Evolutionary conservation across 1,140 invertebrate genomes (phyloP), one percentile per base, ranked within the genome.

Genomic region (Diuraphis noxia): DNA sequence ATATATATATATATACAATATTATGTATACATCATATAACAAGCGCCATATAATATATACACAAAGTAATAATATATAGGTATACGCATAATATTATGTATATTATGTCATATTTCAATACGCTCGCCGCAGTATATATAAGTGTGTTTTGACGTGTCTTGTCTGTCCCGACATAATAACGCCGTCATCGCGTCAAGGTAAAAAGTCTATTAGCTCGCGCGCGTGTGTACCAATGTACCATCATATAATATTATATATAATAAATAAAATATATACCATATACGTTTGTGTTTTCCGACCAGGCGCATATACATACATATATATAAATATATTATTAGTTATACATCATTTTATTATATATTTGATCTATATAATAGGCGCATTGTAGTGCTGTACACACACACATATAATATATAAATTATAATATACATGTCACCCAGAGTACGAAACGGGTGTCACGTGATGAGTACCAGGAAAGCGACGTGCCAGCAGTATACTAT

Each of bases 111-210:
- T 34, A 49, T 81, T 36, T 87, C 49, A 87, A 56, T 49, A 38
- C 85, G 34, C 5, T 6, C n/a, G 46, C 46, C 46, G 40, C 25
- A n/a, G n/a, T n/a, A 38, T 41, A 40, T 38, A 38, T 30, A 82
- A 87, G 49, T 87, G 88, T 90, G 88, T 90, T 90, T 90, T 90
- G 88, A 90, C 88, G 41, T 49, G 88, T 34, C 63, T 38, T 90
- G 88, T 90, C 88, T 81, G 72, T 81, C 88, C 88, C 72, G 43
- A 90, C 88, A 40, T 90, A 81, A 81, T 81, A 49, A 40, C 88
- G 88, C 81, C 88, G 81, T 79, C 88, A 49, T 49, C 46, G 88
- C 46, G 88, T 21, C 36, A 19, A 72, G 87, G 87, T 88, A 88
- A 89, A 79, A 34, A 43, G 86, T 88, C 86, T 23, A n/a, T n/a